Base-by-base conservation (phyloP, 2,888 invertebrate species). In the Drosophila paramelanica region DNA sequence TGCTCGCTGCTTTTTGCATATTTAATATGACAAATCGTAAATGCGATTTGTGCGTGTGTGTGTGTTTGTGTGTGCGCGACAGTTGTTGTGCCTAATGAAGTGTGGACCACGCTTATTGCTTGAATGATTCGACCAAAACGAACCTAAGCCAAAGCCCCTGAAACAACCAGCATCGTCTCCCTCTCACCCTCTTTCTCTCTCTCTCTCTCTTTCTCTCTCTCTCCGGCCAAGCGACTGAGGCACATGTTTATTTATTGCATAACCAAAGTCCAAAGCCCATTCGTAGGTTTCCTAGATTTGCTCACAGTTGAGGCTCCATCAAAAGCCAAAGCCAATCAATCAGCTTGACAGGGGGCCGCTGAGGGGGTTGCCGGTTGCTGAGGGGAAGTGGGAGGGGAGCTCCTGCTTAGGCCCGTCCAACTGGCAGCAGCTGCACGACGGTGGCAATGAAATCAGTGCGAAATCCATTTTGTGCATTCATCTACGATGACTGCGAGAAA, bases 11-110 rank as follows among this genome's bases (percentile, higher is more conserved):
- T 64, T 65, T 81, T 49, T 53, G 57, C 76, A 84, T 77, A 82
- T 77, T 77, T 72, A 77, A 83, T 77, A 64, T 65, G 67, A 65
- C 59, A 77, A 67, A 68, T 82, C 72, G 66, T 64, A 82, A 79
- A 77, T 57, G 49, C 42, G 73, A 55, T 75, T 56, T 42, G 31
- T 47, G 43, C 33, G 61, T 17, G 51, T n/a, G 23, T 17, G 51
- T 47, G 17, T n/a, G n/a, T n/a, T n/a, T n/a, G n/a, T n/a, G n/a
- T n/a, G n/a, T n/a, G n/a, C n/a, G 59, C 36, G 73, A 59, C 73
- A 64, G 59, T 76, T 72, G 73, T 41, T 77, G 68, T 69, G 73
- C 57, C 69, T 78, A 77, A 77, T 77, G 77, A 77, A 77, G 79
- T 77, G 79, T 79, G 45, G 70, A n/a, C 71, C 64, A 60, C 75